phyloP scores from a whole-genome alignment of 2,888 invertebrate genomes.

The Anodontia alba region DNA sequence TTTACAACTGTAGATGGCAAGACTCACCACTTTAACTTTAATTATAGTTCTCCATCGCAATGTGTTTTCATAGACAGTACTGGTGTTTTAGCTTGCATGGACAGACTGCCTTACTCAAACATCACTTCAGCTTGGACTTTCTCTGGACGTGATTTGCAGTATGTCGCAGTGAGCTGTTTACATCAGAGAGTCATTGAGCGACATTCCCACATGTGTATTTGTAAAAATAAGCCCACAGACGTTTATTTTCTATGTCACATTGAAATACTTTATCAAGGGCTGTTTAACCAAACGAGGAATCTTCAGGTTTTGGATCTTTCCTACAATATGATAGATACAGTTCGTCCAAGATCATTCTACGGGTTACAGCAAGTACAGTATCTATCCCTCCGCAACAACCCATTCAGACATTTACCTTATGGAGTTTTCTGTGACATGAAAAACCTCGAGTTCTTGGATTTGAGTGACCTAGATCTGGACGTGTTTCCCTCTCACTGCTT shows the following conservation, averaged over 20 bases:
- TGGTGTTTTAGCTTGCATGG: slow-evolving; percentile 28
- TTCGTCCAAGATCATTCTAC: slow-evolving; percentile 25
- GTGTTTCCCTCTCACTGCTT: slow-evolving; percentile 43
- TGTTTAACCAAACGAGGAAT: slow-evolving; percentile 19
- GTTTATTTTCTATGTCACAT: slow-evolving; percentile 33
- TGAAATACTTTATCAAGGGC: background rate
- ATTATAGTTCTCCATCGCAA: slow-evolving; percentile 26
- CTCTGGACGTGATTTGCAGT: slow-evolving; percentile 24
- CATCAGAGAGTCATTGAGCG: background rate
- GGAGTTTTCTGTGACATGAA: slow-evolving; percentile 39
- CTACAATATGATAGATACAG: slow-evolving; percentile 24
- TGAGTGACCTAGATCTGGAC: slow-evolving; percentile 24
- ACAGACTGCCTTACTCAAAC: slow-evolving; percentile 29
- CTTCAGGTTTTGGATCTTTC: slow-evolving; percentile 54
- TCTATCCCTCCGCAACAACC: slow-evolving; percentile 33
- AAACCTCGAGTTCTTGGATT: slow-evolving; percentile 29
- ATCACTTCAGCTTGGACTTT: slow-evolving; percentile 42
- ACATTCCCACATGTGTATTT: slow-evolving; percentile 15
- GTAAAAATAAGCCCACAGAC: slow-evolving; percentile 21
- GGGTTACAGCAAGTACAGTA: slow-evolving; percentile 40
- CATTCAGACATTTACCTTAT: slow-evolving; percentile 26
- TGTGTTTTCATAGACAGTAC: slow-evolving; percentile 31
- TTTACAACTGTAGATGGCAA: slow-evolving; percentile 29
- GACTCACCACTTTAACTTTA: slow-evolving; percentile 13
- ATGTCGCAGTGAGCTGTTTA: slow-evolving; percentile 48